Conservation (phyloP, 2,113 vertebrate genomes). For the Myodes glareolus region DNA sequence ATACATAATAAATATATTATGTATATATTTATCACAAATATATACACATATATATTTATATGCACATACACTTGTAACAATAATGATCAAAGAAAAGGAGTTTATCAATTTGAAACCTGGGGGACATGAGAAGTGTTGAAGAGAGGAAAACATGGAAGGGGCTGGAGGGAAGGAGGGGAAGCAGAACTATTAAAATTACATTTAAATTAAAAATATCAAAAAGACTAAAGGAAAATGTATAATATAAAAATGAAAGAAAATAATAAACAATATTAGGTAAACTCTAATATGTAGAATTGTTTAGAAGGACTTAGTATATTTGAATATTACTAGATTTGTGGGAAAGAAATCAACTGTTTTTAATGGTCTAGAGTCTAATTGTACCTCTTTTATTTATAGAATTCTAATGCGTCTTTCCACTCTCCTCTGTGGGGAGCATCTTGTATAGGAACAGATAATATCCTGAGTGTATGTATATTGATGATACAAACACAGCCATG, state of each 20-base stretch:
- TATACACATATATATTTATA: background rate
- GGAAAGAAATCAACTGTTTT: constrained; percentile 15
- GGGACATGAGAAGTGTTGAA: background rate
- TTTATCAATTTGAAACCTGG: background rate
- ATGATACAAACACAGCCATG: background rate
- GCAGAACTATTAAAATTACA: background rate
- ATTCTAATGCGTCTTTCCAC: background rate
- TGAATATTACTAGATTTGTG: background rate
- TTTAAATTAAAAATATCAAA: background rate
- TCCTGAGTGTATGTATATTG: background rate
- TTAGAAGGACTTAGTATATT: background rate
- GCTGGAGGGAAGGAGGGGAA: background rate
- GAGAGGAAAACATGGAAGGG: background rate
- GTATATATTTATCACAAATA: too few species aligned
- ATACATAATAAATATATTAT: too few species aligned
- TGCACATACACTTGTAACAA: background rate
- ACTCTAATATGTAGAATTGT: background rate
- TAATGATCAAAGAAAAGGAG: background rate
- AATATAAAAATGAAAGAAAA: background rate
- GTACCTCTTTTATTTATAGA: background rate
- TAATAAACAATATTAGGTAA: background rate
- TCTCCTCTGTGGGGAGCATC: background rate
- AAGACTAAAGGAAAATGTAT: background rate
- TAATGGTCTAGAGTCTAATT: background rate
- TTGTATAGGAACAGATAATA: background rate